A percentile compares a stretch with the other conserved stretches of the same genome.
phyloP scores from a whole-genome alignment of 2,888 invertebrate genomes.

The Metellina segmentata region DNA sequence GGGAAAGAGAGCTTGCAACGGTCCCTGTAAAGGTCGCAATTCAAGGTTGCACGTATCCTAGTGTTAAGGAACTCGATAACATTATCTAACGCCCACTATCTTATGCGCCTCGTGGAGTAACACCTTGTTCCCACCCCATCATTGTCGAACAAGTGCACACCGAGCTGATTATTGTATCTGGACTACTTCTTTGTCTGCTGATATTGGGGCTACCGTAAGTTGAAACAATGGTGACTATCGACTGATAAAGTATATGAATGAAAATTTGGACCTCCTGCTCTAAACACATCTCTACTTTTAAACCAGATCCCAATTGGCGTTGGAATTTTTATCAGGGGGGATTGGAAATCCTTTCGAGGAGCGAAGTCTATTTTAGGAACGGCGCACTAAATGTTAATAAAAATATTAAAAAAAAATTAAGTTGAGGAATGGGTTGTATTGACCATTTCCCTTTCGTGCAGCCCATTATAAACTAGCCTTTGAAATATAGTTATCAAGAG shows the following conservation, averaged over 20 bases:
- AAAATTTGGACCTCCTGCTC: neutral
- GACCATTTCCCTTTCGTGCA: no score
- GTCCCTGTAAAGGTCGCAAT: constrained; percentile 6
- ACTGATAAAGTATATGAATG: neutral
- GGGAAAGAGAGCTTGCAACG: constrained; percentile 1
- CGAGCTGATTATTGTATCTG: neutral
- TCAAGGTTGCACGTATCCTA: constrained; percentile 32
- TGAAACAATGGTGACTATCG: neutral
- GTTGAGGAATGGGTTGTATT: no score
- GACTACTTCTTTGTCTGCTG: no score
- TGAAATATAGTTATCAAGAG: no score
- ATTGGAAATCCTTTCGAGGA: no score
- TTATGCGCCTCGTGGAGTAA: neutral
- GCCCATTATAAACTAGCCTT: no score
- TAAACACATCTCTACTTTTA: no score
- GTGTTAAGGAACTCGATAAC: constrained; percentile 13
- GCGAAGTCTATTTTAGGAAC: no score
- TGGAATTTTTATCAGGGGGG: no score
- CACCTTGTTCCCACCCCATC: neutral
- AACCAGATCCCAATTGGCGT: no score
- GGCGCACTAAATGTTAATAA: no score
- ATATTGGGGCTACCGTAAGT: neutral
- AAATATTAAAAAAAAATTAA: no score
- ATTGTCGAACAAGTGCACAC: neutral
- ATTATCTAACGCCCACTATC: neutral